These are phyloP conservation scores for Pogona vitticeps DNA, from an alignment of 2,113 vertebrate species.

Conservation along the genomic window DNA sequence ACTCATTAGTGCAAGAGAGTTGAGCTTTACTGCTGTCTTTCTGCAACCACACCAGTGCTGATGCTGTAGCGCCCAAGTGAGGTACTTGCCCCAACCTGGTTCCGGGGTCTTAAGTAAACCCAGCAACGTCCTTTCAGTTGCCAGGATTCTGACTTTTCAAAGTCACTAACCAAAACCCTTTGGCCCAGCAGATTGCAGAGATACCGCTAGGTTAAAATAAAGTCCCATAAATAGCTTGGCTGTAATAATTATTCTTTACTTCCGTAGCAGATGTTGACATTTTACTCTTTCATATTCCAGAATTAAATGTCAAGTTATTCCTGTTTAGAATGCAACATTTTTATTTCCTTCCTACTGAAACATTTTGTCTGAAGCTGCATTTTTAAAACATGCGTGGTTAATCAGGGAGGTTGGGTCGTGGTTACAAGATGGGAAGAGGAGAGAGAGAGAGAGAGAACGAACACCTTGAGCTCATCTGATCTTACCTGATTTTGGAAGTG, in stretches of 20 bases:
- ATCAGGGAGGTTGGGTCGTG: not conserved
- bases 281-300: slow-evolving; percentile 65
- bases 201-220: slow-evolving; percentile 26
- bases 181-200: not conserved
- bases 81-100: not conserved
- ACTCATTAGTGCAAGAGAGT: too few species aligned
- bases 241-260: slow-evolving; percentile 58
- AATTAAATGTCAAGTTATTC: slow-evolving; percentile 80
- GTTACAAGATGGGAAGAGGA: not conserved
- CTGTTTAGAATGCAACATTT: slow-evolving; percentile 54
- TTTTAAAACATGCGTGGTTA: slow-evolving; percentile 24
- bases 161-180: not conserved
- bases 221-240: slow-evolving; percentile 1
- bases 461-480: not conserved
- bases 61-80: too few species aligned
- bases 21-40: too few species aligned
- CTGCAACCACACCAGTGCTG: too few species aligned
- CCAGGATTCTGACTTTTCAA: not conserved
- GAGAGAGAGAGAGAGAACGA: not conserved
- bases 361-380: slow-evolving; percentile 69
- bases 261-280: slow-evolving; percentile 76
- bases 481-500: too few species aligned
- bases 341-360: slow-evolving; percentile 28
- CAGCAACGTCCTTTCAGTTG: not conserved
- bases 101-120: not conserved